Percentiles rank a stretch among this genome's conserved stretches.
Evolutionary conservation across 2,797 vertebrate genomes (phyloP).

Genomic region (Threskiornis aethiopicus): DNA sequence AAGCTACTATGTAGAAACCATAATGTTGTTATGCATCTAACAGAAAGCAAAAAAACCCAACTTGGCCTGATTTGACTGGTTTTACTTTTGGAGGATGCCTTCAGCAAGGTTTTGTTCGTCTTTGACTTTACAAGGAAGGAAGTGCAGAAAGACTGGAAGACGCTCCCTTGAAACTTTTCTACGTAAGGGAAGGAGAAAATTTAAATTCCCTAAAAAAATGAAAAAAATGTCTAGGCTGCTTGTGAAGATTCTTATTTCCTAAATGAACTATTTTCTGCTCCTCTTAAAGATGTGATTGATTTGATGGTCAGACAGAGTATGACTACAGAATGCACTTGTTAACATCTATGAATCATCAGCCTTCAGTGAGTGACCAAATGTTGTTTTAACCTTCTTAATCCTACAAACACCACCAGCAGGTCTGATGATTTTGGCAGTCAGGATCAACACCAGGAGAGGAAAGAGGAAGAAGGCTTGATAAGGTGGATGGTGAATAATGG

Average conservation of each 20-base stretch:
- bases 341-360: neutral
- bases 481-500: neutral
- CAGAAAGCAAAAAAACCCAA: neutral
- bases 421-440: neutral
- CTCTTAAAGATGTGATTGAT: neutral
- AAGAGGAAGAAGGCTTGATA: neutral
- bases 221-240: neutral
- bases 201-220: neutral
- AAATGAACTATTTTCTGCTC: neutral
- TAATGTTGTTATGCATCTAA: neutral
- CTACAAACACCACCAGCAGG: neutral
- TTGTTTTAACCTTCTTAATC: slow-evolving; percentile 1
- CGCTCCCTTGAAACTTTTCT: neutral
- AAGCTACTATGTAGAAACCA: neutral
- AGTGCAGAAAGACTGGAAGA: neutral
- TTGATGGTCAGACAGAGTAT: neutral
- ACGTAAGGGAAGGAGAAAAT: neutral
- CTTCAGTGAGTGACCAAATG: neutral
- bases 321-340: neutral
- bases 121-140: neutral
- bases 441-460: neutral
- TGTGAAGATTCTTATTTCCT: neutral
- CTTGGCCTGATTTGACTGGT: neutral
- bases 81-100: neutral
- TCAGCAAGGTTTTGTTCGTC: neutral